Evolutionary conservation across 2,888 invertebrate genomes (phyloP), one percentile per base, ranked within the genome.

Genomic region (Drosophila melanocephala): DNA sequence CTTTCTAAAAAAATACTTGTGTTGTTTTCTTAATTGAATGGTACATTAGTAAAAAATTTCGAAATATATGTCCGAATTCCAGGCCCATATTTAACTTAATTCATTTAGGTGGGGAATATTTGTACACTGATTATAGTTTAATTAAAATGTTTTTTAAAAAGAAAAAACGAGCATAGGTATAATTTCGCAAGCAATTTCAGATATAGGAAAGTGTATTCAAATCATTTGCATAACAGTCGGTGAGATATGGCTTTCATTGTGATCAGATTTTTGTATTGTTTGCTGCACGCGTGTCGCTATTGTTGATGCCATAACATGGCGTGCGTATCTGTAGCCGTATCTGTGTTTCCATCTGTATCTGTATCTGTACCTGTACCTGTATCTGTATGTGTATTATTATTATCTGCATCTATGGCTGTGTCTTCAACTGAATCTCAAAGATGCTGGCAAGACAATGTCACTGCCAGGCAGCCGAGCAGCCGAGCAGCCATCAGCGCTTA

Each of bases 391-490:
- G 33, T 51, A 35, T 16, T 37, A 16, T 16, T 37, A 16, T 16
- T 37, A 33, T 62, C 37, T 55, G 19, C 14, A 63, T 33, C 28
- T 51, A 12, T 32, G 22, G 32, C 33, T 19, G 50, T 68, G 42
- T 55, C 65, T 66, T 37, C 28, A 42, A 10, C 42, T 42, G 22
- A 32, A 32, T 39, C 50, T 57, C 44, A 26, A 39, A 66, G 61
- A 52, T 64, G 64, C 61, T 53, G 33, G 10, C 16, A 75, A 72
- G 62, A 58, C 76, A 76, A 76, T 77, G 74, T 70, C 77, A 77
- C 64, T 77, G 77, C 39, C 73, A 62, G 75, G 51, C 35, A 55
- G 28, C 26, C 53, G 51, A 26, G 60, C 51, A 62, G 51, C 57
- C n/a, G 51, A 26, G 60, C 51, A 62, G 51, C 57, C n/a, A 61